phyloP scores from a whole-genome alignment of 2,797 vertebrate species.

The Poecilia picta region DNA sequence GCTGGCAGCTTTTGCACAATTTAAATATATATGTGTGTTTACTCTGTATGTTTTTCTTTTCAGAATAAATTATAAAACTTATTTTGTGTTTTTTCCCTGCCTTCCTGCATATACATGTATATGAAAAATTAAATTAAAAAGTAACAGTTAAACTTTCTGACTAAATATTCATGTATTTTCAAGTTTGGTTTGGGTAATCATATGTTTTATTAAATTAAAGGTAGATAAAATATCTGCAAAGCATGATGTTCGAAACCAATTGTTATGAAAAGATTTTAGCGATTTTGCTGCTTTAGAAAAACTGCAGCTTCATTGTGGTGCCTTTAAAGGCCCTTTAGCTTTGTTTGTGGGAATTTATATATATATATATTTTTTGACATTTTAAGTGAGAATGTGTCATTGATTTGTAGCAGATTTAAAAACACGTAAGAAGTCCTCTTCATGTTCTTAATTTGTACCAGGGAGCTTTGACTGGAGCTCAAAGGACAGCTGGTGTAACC shows the following conservation, averaged over 20 bases:
- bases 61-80: neutral
- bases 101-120: neutral
- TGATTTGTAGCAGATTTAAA: neutral
- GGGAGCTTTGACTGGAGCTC: neutral
- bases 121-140: neutral
- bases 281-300: conserved; percentile 8
- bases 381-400: conserved; percentile 9
- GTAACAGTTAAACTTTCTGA: neutral
- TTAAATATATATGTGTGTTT: neutral
- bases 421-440: neutral
- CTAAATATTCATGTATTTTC: conserved; percentile 2
- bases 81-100: neutral
- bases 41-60: neutral
- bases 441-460: neutral
- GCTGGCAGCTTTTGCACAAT: conserved; percentile 8
- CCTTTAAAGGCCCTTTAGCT: neutral
- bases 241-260: neutral
- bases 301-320: neutral
- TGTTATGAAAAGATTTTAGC: conserved; percentile 10
- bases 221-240: neutral
- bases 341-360: neutral
- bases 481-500: conserved; percentile 28
- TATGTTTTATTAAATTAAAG: neutral
- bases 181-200: neutral
- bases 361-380: conserved; percentile 2